A percentile compares a stretch with the other conserved stretches of the same genome.
Conservation (phyloP, 2,888 invertebrate species). For the Tenthredo livida region DNA sequence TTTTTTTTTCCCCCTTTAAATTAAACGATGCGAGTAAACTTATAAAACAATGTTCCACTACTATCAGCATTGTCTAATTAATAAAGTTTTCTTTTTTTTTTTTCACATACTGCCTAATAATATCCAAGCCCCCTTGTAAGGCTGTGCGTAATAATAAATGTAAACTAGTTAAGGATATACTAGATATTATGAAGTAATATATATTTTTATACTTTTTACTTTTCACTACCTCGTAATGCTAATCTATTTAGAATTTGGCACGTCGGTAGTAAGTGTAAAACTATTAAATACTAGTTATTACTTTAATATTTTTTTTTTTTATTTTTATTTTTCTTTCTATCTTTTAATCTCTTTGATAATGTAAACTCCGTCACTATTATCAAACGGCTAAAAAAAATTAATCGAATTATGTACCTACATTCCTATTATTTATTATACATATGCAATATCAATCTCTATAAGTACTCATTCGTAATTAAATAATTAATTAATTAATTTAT, state of each 20-base stretch:
- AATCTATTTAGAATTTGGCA: slow-evolving; percentile 40
- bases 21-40: background rate
- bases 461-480: background rate
- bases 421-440: background rate
- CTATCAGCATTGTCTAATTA: background rate
- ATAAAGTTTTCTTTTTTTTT: background rate
- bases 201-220: background rate
- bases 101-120: background rate
- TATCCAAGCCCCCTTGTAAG: background rate
- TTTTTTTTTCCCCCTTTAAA: background rate
- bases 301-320: too few species aligned
- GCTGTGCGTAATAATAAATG: background rate
- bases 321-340: too few species aligned
- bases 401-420: background rate
- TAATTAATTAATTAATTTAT: too few species aligned
- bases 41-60: background rate
- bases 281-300: slow-evolving; percentile 34
- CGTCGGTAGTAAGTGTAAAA: slow-evolving; percentile 43
- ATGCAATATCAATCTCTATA: background rate
- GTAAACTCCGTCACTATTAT: background rate
- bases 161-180: background rate
- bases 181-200: too few species aligned
- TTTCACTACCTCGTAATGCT: slow-evolving; percentile 30
- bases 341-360: background rate
- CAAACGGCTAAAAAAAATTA: background rate